phyloP scores from a whole-genome alignment of 2,797 vertebrate genomes.

The Sebastes matsubarae region DNA sequence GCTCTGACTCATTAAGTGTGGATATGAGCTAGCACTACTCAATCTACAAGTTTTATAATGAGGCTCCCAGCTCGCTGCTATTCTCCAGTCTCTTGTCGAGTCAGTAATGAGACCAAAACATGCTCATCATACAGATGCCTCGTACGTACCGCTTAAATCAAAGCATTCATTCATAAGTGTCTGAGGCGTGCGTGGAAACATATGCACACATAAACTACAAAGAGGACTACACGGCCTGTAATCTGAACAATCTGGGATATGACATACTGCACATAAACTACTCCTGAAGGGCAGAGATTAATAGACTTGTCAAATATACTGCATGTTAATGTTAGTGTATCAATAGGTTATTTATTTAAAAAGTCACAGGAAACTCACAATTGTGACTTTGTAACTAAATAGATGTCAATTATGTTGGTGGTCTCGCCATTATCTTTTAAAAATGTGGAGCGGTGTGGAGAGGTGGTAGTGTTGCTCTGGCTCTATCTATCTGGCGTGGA shows the following conservation, averaged over 20 bases:
- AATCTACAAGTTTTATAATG: constrained; percentile 47
- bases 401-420: neutral
- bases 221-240: neutral
- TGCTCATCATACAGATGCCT: constrained; percentile 40
- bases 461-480: no score
- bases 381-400: neutral
- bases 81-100: constrained; percentile 45
- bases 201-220: neutral
- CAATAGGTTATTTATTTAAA: neutral
- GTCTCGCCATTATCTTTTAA: neutral
- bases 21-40: constrained; percentile 33
- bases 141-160: constrained; percentile 6
- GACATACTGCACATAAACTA: neutral
- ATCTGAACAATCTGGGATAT: neutral
- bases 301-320: neutral
- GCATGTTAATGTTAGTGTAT: neutral
- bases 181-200: neutral
- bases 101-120: constrained; percentile 52
- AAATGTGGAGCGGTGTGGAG: neutral
- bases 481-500: no score
- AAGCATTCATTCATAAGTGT: constrained; percentile 19
- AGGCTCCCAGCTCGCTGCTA: constrained; percentile 32
- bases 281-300: neutral
- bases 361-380: neutral
- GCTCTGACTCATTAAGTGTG: constrained; percentile 41